phyloP scores from a whole-genome alignment of 2,888 invertebrate genomes.

The Oxyscelio sp. region DNA sequence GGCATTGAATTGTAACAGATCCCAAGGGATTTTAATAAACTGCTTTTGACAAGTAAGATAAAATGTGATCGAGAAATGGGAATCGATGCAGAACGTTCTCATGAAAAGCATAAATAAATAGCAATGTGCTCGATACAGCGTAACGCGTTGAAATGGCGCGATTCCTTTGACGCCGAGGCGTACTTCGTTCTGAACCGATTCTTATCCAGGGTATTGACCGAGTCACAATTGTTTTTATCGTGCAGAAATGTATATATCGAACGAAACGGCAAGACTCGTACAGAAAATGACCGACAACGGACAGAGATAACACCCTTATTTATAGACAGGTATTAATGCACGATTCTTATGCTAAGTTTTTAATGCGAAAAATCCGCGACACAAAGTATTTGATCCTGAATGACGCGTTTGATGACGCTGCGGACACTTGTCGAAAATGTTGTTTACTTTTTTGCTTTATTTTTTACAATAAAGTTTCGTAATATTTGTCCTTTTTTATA shows the following conservation, averaged over 20 bases:
- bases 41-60: background rate
- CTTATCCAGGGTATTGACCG: conserved; percentile 75
- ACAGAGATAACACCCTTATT: conserved; percentile 46
- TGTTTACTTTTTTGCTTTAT: too few species aligned
- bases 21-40: too few species aligned
- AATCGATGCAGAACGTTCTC: conserved; percentile 34
- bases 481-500: too few species aligned
- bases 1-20: too few species aligned
- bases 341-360: conserved; percentile 62
- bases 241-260: conserved; percentile 48
- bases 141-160: conserved; percentile 37
- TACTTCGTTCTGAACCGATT: conserved; percentile 74
- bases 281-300: conserved; percentile 54
- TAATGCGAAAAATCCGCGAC: conserved; percentile 46
- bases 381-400: conserved; percentile 22
- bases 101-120: conserved; percentile 46
- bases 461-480: too few species aligned
- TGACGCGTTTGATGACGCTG: background rate
- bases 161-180: conserved; percentile 53
- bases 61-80: conserved; percentile 1
- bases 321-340: conserved; percentile 63
- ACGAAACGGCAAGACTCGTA: conserved; percentile 26
- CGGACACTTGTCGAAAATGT: background rate
- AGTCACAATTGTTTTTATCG: conserved; percentile 71
- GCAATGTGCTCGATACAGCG: conserved; percentile 62